Percentiles rank a stretch among this genome's conserved stretches.
Conservation (phyloP, 2,888 invertebrate species). For the Lutraria lutraria region DNA sequence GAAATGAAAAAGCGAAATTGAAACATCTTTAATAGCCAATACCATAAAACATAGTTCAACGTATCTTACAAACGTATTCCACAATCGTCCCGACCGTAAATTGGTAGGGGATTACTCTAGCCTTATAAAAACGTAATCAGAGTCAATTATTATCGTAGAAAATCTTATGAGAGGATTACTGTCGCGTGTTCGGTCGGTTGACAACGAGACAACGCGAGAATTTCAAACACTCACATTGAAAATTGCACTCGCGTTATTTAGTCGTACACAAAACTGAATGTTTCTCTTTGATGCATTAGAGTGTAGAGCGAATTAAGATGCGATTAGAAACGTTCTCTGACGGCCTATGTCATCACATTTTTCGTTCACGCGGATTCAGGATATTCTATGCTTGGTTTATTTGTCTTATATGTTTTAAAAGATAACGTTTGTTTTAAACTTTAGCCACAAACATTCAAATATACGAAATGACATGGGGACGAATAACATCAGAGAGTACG, state of each 20-base stretch:
- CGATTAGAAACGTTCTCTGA: slow-evolving; percentile 41
- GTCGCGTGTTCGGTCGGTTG: slow-evolving; percentile 37
- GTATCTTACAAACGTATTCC: background rate
- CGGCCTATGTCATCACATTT: slow-evolving; percentile 53
- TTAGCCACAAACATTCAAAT: slow-evolving; percentile 17
- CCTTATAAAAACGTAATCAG: slow-evolving; percentile 55
- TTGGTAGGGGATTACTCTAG: background rate
- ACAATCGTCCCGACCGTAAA: background rate
- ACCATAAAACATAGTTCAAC: background rate
- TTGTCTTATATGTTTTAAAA: slow-evolving; percentile 28
- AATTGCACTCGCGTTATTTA: slow-evolving; percentile 34
- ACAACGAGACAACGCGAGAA: slow-evolving; percentile 39
- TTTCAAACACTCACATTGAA: slow-evolving; percentile 34
- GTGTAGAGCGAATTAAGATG: slow-evolving; percentile 53
- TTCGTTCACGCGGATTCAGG: slow-evolving; percentile 19
- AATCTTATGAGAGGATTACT: slow-evolving; percentile 43
- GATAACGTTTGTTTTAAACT: slow-evolving; percentile 45
- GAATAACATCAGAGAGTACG: background rate
- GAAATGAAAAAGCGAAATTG: background rate
- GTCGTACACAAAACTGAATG: slow-evolving; percentile 26
- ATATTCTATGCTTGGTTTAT: background rate
- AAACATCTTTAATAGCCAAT: background rate
- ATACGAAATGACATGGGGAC: slow-evolving; percentile 25
- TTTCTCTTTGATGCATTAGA: slow-evolving; percentile 40
- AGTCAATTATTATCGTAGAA: slow-evolving; percentile 52